Base-by-base conservation (phyloP, 2,888 invertebrate genomes). In the Brachyopa scutellaris region DNA sequence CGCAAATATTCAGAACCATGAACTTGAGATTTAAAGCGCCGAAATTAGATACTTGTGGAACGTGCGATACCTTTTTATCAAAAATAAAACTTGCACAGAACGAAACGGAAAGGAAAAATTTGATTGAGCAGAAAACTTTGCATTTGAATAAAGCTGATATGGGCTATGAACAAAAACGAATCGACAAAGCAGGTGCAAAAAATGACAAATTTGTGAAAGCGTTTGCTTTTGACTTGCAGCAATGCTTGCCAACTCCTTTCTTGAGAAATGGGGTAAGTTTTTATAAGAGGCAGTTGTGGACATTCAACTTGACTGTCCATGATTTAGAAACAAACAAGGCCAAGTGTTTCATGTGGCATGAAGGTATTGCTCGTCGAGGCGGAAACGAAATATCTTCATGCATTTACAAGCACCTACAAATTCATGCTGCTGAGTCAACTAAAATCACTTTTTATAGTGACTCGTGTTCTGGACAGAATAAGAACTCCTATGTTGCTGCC, bases 321-420 rank as follows among this genome's bases (percentile, higher is more conserved):
- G 66, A 84, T 13, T 53, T 47, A 17, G 38, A 40, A 2, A 80
- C 64, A 5, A 69, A 53, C 33, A 31, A 67, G 23, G 49, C 67
- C 11, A 5, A 19, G 11, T 82, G 74, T 45, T 84, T 76, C 38
- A 83, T 84, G 82, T 85, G 79, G 83, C 74, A 84, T 47, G 83
- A 84, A 47, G 70, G 42, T n/a, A 61, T 85, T 38, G 64, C 76
- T 8, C 64, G 69, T 23, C 66, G 80, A 7, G 83, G 83, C n/a
- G 84, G 74, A 42, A 84, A 84, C 49, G 84, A 84, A 66, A 72
- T 84, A 38, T 42, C 77, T 15, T 77, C 67, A 17, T 80, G 74
- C 61, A 9, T 84, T 13, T 69, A 74, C 26, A 17, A 40, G 17
- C 61, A 57, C 29, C 57, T 82, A 33, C 15, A 62, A 55, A n/a